Evolutionary conservation across 1,140 invertebrate genomes (phyloP).

Genomic region (Diorhabda carinulata): DNA sequence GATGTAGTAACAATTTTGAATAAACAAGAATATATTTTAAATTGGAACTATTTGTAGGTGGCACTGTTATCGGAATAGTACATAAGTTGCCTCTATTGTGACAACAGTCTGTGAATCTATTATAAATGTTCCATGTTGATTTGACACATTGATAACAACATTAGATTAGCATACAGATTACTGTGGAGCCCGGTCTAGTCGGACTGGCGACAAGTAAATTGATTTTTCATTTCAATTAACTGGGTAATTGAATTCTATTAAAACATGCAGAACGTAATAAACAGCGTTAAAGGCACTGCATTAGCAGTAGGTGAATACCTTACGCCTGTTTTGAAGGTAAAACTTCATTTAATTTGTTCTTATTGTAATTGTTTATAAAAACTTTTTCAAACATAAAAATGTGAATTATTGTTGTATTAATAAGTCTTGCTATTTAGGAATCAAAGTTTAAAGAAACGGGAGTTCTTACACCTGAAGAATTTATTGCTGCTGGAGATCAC

Average conservation of each 20-base stretch:
- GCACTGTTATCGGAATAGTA: too few relatives aligned
- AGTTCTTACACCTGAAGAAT: slow-evolving; percentile 94
- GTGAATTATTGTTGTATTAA: not conserved
- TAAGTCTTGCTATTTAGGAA: slow-evolving; percentile 61
- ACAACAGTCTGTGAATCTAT: too few relatives aligned
- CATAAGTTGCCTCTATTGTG: too few relatives aligned
- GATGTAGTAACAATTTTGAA: too few relatives aligned
- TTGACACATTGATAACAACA: too few relatives aligned
- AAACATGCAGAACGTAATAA: slow-evolving; percentile 91
- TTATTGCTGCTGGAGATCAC: slow-evolving; percentile 96
- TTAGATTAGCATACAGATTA: too few relatives aligned
- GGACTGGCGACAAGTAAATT: not conserved
- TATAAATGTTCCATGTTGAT: too few relatives aligned
- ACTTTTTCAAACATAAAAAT: not conserved
- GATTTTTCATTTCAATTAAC: not conserved
- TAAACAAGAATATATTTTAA: too few relatives aligned
- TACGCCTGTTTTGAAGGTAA: slow-evolving; percentile 91
- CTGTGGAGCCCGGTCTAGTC: not conserved
- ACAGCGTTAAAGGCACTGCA: slow-evolving; percentile 91
- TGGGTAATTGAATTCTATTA: not conserved
- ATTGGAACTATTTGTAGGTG: too few relatives aligned
- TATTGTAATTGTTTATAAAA: not conserved
- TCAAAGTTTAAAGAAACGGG: slow-evolving; percentile 98
- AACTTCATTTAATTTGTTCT: slow-evolving; percentile 1
- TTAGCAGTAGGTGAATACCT: slow-evolving; percentile 93